phyloP scores from a whole-genome alignment of 2,797 vertebrate species.

The Margarornis squamiger region DNA sequence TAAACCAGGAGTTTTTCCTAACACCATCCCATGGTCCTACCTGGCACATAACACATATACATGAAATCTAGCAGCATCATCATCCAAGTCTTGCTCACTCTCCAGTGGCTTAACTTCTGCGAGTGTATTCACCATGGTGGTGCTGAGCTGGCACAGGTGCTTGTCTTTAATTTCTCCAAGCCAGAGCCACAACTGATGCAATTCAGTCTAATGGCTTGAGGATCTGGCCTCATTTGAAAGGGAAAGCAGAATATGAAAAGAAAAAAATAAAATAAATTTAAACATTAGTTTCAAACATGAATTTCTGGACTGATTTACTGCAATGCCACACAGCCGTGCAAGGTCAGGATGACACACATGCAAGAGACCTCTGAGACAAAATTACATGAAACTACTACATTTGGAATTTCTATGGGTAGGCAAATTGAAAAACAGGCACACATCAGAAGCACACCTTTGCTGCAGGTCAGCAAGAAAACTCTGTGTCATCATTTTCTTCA shows the following conservation, averaged over 20 bases:
- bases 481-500: conserved; percentile 30
- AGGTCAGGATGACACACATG: not conserved
- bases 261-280: not conserved
- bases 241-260: conserved; percentile 13
- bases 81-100: not conserved
- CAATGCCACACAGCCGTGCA: accelerated
- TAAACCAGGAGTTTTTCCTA: not conserved
- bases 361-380: not conserved
- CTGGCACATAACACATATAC: not conserved
- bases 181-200: conserved; percentile 46
- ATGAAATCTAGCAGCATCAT: not conserved
- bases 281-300: not conserved
- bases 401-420: conserved; percentile 13
- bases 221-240: conserved; percentile 55
- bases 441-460: conserved; percentile 32
- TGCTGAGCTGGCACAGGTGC: conserved; percentile 20
- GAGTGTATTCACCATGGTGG: not conserved
- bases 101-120: not conserved
- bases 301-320: not conserved
- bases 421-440: conserved; percentile 18
- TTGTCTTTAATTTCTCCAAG: conserved; percentile 22
- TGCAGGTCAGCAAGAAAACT: conserved; percentile 39
- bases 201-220: conserved; percentile 36
- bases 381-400: not conserved
- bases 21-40: not conserved